Base-by-base conservation (phyloP, 2,888 invertebrate species). In the Scrobipalpa costella region DNA sequence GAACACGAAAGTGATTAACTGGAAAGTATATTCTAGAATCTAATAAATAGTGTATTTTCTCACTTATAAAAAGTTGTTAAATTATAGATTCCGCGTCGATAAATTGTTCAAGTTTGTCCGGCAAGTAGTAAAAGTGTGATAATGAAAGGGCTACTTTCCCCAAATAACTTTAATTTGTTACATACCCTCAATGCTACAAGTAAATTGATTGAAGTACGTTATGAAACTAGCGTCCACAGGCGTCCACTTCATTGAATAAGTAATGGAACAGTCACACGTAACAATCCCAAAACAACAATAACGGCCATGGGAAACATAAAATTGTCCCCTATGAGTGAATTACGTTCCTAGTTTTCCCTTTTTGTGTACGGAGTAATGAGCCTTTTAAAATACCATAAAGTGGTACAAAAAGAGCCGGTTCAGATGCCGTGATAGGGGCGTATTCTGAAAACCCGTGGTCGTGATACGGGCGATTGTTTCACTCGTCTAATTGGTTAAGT, bases 391-490 rank as follows among this genome's bases (percentile, higher is more conserved):
- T 84, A 80, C 80, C 84, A 85, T 88, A 89, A 86, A 89, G 88
- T 83, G 84, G 77, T 81, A 83, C 84, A 86, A 84, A 85, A 85
- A 85, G 81, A 79, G 77, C 74, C 78, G 79, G 78, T 76, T 78
- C 73, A 75, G 58, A 13, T 19, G 36, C 15, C 73, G 81, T 80
- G 84, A 90, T 91, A 91, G 90, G 91, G 91, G 91, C 90, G 88
- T 89, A 89, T 91, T 90, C 86, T 88, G 84, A 78, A 74, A 67
- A 70, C 68, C 72, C 27, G 70, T 73, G 74, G 9, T 21, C 78
- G 77, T 80, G 71, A 90, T 90, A 88, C 75, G 90, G 90, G 90
- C 82, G 83, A 90, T 90, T 89, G 90, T 90, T 89, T 89, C 83
- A 82, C 73, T 61, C 61, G 73, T 80, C 84, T 90, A 90, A 90